Conservation (phyloP, 1,140 invertebrate genomes). For the Drosophila simulans region DNA sequence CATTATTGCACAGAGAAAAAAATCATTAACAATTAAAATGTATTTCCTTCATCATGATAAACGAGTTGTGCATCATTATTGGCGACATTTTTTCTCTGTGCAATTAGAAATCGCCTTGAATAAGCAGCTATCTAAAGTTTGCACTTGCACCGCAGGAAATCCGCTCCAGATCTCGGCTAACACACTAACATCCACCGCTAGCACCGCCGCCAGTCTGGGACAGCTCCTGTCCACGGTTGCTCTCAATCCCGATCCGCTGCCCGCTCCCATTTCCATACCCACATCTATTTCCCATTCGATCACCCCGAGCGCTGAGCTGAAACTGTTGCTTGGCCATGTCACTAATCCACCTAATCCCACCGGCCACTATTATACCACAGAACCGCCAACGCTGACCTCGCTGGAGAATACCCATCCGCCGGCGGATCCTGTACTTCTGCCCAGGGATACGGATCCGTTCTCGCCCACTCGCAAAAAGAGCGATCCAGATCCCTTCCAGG, state of each 20-base stretch:
- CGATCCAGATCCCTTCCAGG: conserved; percentile 89
- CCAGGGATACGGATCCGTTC: conserved; percentile 83
- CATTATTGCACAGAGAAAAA: conserved; percentile 34
- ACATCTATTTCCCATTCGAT: conserved; percentile 24
- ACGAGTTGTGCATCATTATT: neutral
- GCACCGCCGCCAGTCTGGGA: conserved; percentile 48
- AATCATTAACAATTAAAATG: neutral
- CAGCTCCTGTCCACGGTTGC: conserved; percentile 37
- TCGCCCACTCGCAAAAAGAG: conserved; percentile 84
- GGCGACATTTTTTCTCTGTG: conserved; percentile 12
- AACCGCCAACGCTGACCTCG: conserved; percentile 34
- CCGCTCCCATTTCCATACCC: conserved; percentile 8
- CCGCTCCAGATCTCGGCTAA: conserved; percentile 55
- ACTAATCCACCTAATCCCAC: conserved; percentile 72
- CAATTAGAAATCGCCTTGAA: conserved; percentile 7
- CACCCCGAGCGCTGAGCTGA: conserved; percentile 64
- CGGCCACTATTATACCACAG: conserved; percentile 81
- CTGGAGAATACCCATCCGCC: conserved; percentile 38
- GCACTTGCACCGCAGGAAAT: conserved; percentile 72
- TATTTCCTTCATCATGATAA: neutral
- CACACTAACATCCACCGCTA: conserved; percentile 66
- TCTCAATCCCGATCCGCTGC: conserved; percentile 13
- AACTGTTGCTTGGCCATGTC: conserved; percentile 65
- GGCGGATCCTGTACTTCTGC: conserved; percentile 75
- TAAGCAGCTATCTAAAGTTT: conserved; percentile 60